Conservation (phyloP, 2,888 invertebrate genomes). For the Parnassius mnemosyne region DNA sequence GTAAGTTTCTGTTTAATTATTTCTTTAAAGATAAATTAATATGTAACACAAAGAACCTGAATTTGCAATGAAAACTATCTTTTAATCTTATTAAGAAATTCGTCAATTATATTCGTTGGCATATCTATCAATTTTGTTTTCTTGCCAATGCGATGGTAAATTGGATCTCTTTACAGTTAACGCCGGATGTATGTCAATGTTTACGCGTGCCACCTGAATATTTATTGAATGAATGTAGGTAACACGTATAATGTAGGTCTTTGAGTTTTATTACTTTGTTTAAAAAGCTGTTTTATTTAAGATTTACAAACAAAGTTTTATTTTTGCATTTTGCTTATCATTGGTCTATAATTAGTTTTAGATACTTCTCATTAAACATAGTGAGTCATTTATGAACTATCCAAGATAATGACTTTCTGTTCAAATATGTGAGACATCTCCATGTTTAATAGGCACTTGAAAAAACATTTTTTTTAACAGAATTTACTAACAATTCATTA, state of each 20-base stretch:
- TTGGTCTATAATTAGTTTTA: slow-evolving; percentile 12
- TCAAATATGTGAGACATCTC: slow-evolving; percentile 1
- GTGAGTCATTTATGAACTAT: slow-evolving; percentile 5
- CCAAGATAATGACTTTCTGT: slow-evolving; percentile 4
- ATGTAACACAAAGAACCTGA: no score
- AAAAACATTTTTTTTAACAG: no score
- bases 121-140: slow-evolving; percentile 30
- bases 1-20: slow-evolving; percentile 62
- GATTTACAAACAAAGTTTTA: slow-evolving; percentile 2
- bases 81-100: background rate
- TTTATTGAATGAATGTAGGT: slow-evolving; percentile 42
- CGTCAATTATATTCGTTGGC: background rate
- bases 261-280: no score
- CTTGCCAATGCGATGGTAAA: slow-evolving; percentile 41
- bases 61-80: background rate
- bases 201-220: slow-evolving; percentile 52
- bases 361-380: background rate
- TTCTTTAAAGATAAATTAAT: background rate
- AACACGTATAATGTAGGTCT: slow-evolving; percentile 17
- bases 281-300: background rate
- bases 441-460: no score
- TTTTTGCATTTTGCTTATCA: slow-evolving; percentile 21
- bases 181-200: slow-evolving; percentile 58
- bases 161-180: slow-evolving; percentile 51
- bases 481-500: no score